Base-by-base conservation (phyloP, 2,113 vertebrate genomes). In the Saccopteryx bilineata region DNA sequence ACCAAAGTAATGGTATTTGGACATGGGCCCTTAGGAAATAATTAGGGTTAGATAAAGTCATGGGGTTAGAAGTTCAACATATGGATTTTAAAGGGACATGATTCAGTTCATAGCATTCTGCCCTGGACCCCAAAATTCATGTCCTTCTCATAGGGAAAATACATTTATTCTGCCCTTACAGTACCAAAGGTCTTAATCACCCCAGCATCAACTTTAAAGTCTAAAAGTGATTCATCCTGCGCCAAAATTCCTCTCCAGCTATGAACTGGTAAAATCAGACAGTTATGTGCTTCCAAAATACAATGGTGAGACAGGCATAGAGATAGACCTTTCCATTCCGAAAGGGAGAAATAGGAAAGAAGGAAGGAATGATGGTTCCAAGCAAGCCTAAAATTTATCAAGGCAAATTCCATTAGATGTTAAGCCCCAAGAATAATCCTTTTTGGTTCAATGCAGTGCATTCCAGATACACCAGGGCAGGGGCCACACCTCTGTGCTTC, bases 191-290 rank as follows among this genome's bases (percentile, higher is more conserved):
- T 18, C 28, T 82, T 46, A 86, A 56, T 58, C 50, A 79, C 26
- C 79, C 28, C 12, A 46, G 82, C 1, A 63, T 80, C 71, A 95
- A 79, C 21, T 39, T 52, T 94, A 28, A 75, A 88, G 26, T 68
- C 69, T 54, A 39, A 75, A 63, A 63, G 46, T 15, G 11, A 63
- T 74, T 85, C 31, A 88, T 63, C 56, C 56, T 56, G n/a, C 81
- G 63, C 48, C 68, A 93, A 81, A 95, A 91, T 78, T 91, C 46
- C 50, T 89, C 54, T 68, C 31, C 23, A 61, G 52, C n/a, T 95
- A 14, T 50, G 76, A 86, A 61, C 26, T 23, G 85, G 31, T 33
- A 39, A 93, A 58, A 60, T 18, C 39, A 84, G 78, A 80, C 33
- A 78, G 18, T 31, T 39, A 75, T 46, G 5, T 60, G 26, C 54